These are phyloP conservation scores for Drosophila affinis DNA, from an alignment of 2,888 invertebrate species.

Conservation along the genomic window DNA sequence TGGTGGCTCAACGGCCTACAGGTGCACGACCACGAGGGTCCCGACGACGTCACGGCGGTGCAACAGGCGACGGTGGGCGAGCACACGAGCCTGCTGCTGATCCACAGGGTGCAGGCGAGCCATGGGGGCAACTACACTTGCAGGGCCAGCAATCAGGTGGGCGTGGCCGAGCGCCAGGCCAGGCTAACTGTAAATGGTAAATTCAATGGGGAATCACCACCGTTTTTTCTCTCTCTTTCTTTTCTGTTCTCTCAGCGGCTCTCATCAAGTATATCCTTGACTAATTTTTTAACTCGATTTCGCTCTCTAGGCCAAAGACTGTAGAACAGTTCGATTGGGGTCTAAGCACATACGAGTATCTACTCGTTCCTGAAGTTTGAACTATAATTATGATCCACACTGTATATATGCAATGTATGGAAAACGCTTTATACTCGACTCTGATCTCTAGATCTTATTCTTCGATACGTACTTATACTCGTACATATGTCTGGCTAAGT, in stretches of 20 bases:
- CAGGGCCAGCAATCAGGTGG: constrained; percentile 86
- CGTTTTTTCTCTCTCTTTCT: constrained; percentile 9
- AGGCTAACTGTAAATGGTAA: constrained; percentile 86
- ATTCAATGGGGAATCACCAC: constrained; percentile 5
- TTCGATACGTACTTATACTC: neutral
- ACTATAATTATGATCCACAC: neutral
- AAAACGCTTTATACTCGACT: neutral
- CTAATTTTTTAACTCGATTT: constrained; percentile 32
- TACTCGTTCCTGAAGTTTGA: neutral
- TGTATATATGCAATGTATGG: neutral
- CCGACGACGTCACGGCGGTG: constrained; percentile 61
- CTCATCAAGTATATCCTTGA: constrained; percentile 45
- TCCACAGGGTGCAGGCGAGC: constrained; percentile 86
- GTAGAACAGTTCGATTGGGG: constrained; percentile 47
- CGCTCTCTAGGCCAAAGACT: constrained; percentile 51
- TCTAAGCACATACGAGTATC: constrained; percentile 21
- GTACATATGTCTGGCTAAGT: constrained; percentile 44
- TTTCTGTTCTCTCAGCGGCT: constrained; percentile 18
- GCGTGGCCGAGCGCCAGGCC: constrained; percentile 85
- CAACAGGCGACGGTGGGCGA: constrained; percentile 81
- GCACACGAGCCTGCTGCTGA: constrained; percentile 86
- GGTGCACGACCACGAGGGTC: constrained; percentile 51
- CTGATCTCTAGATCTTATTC: neutral
- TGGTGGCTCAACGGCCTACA: constrained; percentile 84
- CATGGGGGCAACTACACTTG: constrained; percentile 87